Evolutionary conservation across 2,888 invertebrate species (phyloP), one percentile per base, ranked within the genome.

Genomic region (Ectropis crepuscularia): DNA sequence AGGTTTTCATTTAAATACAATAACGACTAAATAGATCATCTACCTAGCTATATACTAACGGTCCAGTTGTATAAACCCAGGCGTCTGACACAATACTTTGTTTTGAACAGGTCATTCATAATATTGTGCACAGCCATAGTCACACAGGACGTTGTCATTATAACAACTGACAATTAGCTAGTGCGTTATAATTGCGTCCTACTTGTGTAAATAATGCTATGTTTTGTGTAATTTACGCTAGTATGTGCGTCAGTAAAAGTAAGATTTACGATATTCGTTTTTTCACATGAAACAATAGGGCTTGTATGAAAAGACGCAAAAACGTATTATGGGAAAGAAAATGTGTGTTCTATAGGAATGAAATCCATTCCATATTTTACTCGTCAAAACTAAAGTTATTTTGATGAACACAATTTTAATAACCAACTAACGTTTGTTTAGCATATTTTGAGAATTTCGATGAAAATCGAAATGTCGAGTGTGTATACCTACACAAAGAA

Each of bases 131-230:
- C 5, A 12, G 11, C 6, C 41, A 39, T 50, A 42, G 9, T n/a
- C 37, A 45, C 41, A 45, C 53, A 37, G 53, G 53, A 53, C 12
- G 53, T 50, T 54, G 38, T 54, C 38, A 48, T 49, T 37, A 28
- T 36, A 55, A 16, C 45, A 39, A 38, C 49, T 49, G 53, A n/a
- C 53, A 57, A 53, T 53, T 53, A 50, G 54, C 16, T 43, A 41
- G 38, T 16, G 46, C 46, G 41, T 48, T 46, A n/a, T 42, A 49
- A 47, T 53, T 53, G 45, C 53, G 53, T 9, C 53, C 53, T 53
- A 57, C 87, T 90, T 41, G 41, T 42, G 16, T 53, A 42, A 41
- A 42, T 50, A 39, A 43, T n/a, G 11, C 43, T n/a, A 43, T 43
- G 11, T 11, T n/a, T 6, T 43, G 11, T 41, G 41, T 10, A 41